Base-by-base conservation (phyloP, 2,888 invertebrate species). In the Diachrysia chrysitis region DNA sequence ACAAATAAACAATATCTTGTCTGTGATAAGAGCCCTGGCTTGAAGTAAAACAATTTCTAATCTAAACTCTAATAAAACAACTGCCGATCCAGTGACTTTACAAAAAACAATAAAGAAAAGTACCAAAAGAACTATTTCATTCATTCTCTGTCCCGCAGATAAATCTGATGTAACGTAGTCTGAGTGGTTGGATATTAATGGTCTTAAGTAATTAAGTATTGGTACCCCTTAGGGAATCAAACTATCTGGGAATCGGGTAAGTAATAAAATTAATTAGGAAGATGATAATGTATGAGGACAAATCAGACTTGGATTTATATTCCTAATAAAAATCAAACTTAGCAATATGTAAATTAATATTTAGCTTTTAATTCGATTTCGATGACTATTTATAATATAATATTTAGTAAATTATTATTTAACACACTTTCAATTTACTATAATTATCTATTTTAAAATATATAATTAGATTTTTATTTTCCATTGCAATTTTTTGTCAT, bases 191-290 rank as follows among this genome's bases (percentile, higher is more conserved):
- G 48, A 48, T 48, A 19, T 48, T 19, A 17, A 48, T 48, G 48
- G 48, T 19, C 48, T 19, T 48, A 7, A 19, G 48, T 48, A 48
- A 48, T 48, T 17, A 48, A 48, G 48, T 46, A 46, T 46, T 46
- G 17, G 19, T 9, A 19, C 2, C 17, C 19, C 48, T 48, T 48
- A 19, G 48, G 48, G 48, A 17, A 19, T 19, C 48, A 48, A 19
- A 48, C 48, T 17, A 46, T 17, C 19, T n/a, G n/a, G n/a, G n/a
- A n/a, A n/a, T 10, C 17, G 17, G 48, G 10, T 48, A 48, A 19
- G 48, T 48, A 19, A 48, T 48, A 48, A 48, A 48, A 48, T 48
- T 48, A 48, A 48, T 48, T 48, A 19, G 17, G 17, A 19, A 48
- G n/a, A n/a, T n/a, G 9, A 19, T 19, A 48, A 48, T 48, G 48